Evolutionary conservation across 2,888 invertebrate genomes (phyloP).

Genomic region (Operophtera brumata): DNA sequence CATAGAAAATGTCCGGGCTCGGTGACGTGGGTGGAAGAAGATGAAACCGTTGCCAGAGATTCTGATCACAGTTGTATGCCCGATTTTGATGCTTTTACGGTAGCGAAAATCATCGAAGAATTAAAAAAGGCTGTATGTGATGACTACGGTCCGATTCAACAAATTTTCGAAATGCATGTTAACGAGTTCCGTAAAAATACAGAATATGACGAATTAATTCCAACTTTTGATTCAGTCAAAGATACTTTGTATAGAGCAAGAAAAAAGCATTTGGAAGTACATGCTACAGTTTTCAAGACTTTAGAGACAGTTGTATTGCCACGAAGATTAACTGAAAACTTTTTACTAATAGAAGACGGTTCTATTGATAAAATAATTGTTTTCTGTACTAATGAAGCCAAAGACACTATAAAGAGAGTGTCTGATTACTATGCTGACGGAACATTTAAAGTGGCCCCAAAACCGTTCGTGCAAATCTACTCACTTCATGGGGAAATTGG

Average conservation of each 20-base stretch:
- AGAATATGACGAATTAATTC: constrained; percentile 8
- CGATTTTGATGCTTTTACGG: constrained; percentile 7
- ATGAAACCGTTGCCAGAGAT: constrained; percentile 5
- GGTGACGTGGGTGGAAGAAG: constrained; percentile 6
- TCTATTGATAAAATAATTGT: constrained; percentile 3
- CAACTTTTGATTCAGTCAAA: constrained; percentile 9
- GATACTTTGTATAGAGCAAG: constrained; percentile 9
- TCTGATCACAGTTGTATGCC: constrained; percentile 8
- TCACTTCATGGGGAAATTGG: too few relatives aligned
- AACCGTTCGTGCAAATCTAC: too few relatives aligned
- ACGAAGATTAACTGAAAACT: constrained; percentile 3
- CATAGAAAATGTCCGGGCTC: constrained; percentile 6
- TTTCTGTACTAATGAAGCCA: constrained; percentile 8
- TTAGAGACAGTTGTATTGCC: constrained; percentile 8
- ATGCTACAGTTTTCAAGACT: constrained; percentile 3
- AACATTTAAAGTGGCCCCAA: too few relatives aligned
- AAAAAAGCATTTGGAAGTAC: constrained; percentile 7
- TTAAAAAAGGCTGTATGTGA: constrained; percentile 8
- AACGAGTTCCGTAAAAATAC: constrained; percentile 10
- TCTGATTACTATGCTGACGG: too few relatives aligned
- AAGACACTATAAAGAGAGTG: constrained; percentile 8
- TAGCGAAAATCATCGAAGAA: constrained; percentile 4
- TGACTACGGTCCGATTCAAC: constrained; percentile 9
- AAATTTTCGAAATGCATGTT: constrained; percentile 8
- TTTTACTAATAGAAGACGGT: constrained; percentile 8